Evolutionary conservation across 2,888 invertebrate species (phyloP).

Genomic region (Craniophora ligustri): DNA sequence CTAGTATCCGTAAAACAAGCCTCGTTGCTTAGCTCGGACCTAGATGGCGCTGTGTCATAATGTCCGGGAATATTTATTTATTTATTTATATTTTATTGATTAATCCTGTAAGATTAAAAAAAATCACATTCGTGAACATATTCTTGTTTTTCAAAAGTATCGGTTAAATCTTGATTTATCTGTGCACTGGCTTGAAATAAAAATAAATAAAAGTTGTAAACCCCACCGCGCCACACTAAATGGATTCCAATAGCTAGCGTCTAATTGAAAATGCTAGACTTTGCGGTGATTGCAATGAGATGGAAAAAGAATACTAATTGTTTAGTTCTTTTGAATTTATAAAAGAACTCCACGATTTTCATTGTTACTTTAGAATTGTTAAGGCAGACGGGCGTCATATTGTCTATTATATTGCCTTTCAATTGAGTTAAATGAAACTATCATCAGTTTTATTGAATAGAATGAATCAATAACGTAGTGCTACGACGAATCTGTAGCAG

Average conservation of each 20-base stretch:
- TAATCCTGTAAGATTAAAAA: too few species aligned
- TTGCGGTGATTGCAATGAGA: conserved; percentile 42
- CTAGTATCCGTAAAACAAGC: too few species aligned
- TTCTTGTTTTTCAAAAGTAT: too few species aligned
- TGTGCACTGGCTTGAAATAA: background rate
- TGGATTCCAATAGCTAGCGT: conserved; percentile 33
- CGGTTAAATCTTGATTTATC: background rate
- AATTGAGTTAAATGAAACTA: conserved; percentile 23
- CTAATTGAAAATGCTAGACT: conserved; percentile 40
- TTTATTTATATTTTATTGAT: too few species aligned
- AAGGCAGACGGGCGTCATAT: conserved; percentile 16
- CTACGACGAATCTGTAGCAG: conserved; percentile 11
- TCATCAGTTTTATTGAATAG: conserved; percentile 20
- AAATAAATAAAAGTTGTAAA: conserved; percentile 14
- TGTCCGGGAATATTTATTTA: too few species aligned
- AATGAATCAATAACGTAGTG: background rate
- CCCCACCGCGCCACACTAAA: conserved; percentile 19
- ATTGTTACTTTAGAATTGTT: conserved; percentile 32
- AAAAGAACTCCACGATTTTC: conserved; percentile 28
- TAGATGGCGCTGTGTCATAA: too few species aligned
- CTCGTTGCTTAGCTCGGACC: too few species aligned
- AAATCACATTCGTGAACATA: too few species aligned
- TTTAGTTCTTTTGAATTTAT: conserved; percentile 34
- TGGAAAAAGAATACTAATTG: conserved; percentile 39
- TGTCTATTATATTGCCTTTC: conserved; percentile 12